Evolutionary conservation across 2,888 invertebrate genomes (phyloP).

Genomic region (Nymphalis c-album): DNA sequence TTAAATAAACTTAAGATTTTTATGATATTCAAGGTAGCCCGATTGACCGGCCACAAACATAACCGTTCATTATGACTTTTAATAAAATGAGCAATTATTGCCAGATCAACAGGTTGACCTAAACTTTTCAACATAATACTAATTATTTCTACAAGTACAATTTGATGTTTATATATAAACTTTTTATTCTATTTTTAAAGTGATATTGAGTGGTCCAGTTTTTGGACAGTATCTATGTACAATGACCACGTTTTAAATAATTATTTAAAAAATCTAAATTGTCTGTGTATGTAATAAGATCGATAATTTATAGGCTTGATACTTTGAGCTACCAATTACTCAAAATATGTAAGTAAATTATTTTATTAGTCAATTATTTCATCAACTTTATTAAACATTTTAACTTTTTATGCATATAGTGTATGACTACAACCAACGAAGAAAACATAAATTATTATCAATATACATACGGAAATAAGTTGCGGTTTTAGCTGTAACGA

Average conservation of each 20-base stretch:
- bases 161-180: background rate
- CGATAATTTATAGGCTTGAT: background rate
- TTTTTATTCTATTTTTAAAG: background rate
- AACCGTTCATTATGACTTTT: background rate
- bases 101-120: background rate
- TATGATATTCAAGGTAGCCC: background rate
- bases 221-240: background rate
- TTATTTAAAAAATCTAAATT: slow-evolving; percentile 3
- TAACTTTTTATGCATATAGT: background rate
- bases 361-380: background rate
- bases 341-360: background rate
- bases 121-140: background rate
- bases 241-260: background rate
- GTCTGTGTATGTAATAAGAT: slow-evolving; percentile 2
- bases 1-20: slow-evolving; percentile 2
- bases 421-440: too few species aligned
- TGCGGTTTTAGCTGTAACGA: too few species aligned
- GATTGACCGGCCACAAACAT: background rate
- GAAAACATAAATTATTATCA: too few species aligned
- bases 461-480: too few species aligned
- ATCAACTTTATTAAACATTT: background rate
- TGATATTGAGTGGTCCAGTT: background rate
- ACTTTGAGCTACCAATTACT: slow-evolving; percentile 8
- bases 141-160: background rate
- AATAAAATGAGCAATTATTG: background rate